Evolutionary conservation across 2,888 invertebrate genomes (phyloP), one percentile per base, ranked within the genome.

Genomic region (Drosophila paramelanica): DNA sequence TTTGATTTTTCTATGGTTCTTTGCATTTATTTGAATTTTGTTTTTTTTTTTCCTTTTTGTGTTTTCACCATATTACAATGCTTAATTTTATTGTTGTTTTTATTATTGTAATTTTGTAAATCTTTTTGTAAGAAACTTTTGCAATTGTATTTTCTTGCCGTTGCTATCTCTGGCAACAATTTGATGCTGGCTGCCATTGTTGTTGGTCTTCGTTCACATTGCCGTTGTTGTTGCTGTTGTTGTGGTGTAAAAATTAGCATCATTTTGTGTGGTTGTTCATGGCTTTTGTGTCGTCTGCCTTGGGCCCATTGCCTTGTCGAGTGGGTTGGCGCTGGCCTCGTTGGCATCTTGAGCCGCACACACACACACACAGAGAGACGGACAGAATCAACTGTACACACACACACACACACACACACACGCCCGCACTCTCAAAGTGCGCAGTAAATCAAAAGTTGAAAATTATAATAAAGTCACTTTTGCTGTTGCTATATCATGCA

Each of bases 381-480:
- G 38, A 55, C 45, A 59, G 59, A 66, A 62, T 73, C 64, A 74
- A 55, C 46, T 64, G 73, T 47, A 46, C 38, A 53, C 36, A 50
- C 45, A 58, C 38, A 50, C 45, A 58, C 38, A 43, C 33, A 59
- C 17, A 14, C 31, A 52, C 5, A 57, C 46, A 46, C n/a, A 41
- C 23, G n/a, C 25, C 50, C 5, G 50, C 46, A 46, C n/a, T 36
- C 58, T 58, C 58, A 58, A 77, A 77, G 68, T 69, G 56, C 62
- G 83, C 83, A 81, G 85, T 85, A 86, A 86, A 86, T 88, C 85
- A 86, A 86, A 85, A 86, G 88, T 86, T 88, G 73, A 79, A 88
- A 86, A 86, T 86, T 86, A 86, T 86, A 86, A 86, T 86, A 88
- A 86, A 88, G 87, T 88, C 87, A 83, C 86, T 86, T 78, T 77